Evolutionary conservation across 2,888 invertebrate species (phyloP), one percentile per base, ranked within the genome.

Genomic region (Flexamia atlantica): DNA sequence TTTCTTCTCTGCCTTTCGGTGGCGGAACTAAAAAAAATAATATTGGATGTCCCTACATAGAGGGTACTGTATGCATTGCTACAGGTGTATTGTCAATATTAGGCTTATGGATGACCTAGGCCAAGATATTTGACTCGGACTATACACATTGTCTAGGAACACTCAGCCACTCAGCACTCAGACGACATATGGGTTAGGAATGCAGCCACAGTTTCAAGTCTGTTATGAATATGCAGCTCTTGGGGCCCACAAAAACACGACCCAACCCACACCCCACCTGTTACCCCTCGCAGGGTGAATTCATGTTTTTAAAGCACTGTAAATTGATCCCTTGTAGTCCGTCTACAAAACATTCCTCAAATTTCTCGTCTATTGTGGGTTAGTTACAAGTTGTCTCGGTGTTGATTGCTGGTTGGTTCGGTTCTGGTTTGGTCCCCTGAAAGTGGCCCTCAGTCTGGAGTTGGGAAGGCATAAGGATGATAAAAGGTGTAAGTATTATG

Each of bases 241-340:
- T 76, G 50, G 1, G 50, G 76, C 46, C 50, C 42, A 76, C 76
- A 76, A 76, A 76, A 76, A 76, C 42, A 36, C 28, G 20, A 20
- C 20, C 76, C 46, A 7, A 9, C 28, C 76, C 76, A 17, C 20
- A 72, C 1, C 72, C 42, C 42, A 76, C 76, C 76, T 76, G 76
- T 46, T 46, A 76, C 17, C 76, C 76, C 50, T 46, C 46, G 23
- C 10, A 25, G 50, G 76, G 76, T 76, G 76, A 76, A 76, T 50
- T 76, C 46, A 76, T 76, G 76, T 76, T 76, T 76, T 76, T 76
- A 46, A 76, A 76, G 50, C 76, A 25, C 40, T 50, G 76, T 76
- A 50, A 76, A 76, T 46, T 46, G 76, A 76, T 50, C 23, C 50
- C 76, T 76, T 76, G 76, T 46, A 76, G 42, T 46, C 42, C 76